Base-by-base conservation (phyloP, 37 sponge, comb jelly and placozoan species). In the Eunapius fragilis region DNA sequence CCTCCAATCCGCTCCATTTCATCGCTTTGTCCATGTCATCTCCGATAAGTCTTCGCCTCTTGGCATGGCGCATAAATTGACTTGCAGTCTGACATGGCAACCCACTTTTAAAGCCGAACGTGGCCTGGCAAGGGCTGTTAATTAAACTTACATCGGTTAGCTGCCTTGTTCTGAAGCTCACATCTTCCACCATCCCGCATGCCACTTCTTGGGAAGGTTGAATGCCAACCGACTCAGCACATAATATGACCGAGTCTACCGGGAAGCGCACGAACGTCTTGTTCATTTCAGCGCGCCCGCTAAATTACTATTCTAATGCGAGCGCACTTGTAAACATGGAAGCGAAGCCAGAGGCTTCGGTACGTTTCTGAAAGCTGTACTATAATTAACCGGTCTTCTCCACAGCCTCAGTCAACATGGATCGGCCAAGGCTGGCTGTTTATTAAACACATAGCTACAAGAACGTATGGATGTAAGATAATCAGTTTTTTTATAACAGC, bases 1-100 rank as follows among this genome's bases (percentile, higher is more conserved):
- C 95, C 85, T 94, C 92, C 19, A 88, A n/a, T 34, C 79, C 73
- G 45, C 86, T 91, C 92, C 88, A 94, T 27, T 94, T 88, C 28
- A 94, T 74, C n/a, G 95, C 95, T 41, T 76, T 85, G 80, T 82
- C 73, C 27, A 94, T 32, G 48, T 94, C 95, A 10, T 88, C 89
- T 23, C 72, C 49, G 3, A 35, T 78, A 19, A 94, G 69, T 23
- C 80, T 49, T 72, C 81, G 80, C 23, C 95, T 69, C 78, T 91
- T 94, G 3, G 86, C 69, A 69, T 94, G 95, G 17, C 69, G 58
- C 89, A 88, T 88, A 28, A 94, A 91, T 75, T 94, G 92, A 35
- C 41, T 33, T 34, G 95, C 92, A 74, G 72, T 82, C 92, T 94
- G 74, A 14, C 71, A 32, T 0, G 26, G 31, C 22, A 30, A 74